Conservation (phyloP, 2,888 invertebrate species). For the Limnephilus auricula region DNA sequence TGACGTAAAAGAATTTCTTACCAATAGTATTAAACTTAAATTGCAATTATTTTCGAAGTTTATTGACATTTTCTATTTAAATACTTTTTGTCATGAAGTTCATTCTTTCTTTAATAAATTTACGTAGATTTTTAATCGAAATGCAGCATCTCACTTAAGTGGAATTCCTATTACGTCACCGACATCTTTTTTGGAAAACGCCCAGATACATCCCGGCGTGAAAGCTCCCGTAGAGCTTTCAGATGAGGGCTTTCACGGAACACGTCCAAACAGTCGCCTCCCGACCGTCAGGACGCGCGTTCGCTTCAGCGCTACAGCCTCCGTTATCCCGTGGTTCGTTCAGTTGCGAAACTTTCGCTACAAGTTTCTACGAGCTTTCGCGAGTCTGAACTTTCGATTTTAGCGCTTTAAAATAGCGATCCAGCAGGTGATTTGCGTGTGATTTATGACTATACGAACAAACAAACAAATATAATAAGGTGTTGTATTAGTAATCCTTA, state of each 20-base stretch:
- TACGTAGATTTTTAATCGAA: too few species aligned
- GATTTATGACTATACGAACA: neutral
- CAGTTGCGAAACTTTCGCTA: constrained; percentile 1
- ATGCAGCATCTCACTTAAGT: too few species aligned
- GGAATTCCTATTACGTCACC: too few species aligned
- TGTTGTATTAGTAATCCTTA: neutral
- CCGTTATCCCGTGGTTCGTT: neutral
- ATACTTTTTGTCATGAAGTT: too few species aligned
- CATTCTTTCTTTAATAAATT: too few species aligned
- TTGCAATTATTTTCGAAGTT: too few species aligned
- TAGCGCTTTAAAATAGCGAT: neutral
- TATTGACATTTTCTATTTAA: too few species aligned
- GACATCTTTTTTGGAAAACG: too few species aligned
- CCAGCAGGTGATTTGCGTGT: neutral
- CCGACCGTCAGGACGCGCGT: constrained; percentile 17
- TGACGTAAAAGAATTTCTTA: too few species aligned
- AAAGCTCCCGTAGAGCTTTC: neutral
- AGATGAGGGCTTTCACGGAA: neutral
- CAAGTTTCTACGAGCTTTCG: neutral
- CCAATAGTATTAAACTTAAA: too few species aligned
- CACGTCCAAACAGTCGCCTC: constrained; percentile 20
- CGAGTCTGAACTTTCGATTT: neutral
- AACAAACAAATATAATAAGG: neutral
- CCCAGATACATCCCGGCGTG: constrained; percentile 25
- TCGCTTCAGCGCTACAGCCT: constrained; percentile 8